These are phyloP conservation scores for Nilaparvata lugens DNA, from an alignment of 1,140 invertebrate species.

Conservation along the genomic window DNA sequence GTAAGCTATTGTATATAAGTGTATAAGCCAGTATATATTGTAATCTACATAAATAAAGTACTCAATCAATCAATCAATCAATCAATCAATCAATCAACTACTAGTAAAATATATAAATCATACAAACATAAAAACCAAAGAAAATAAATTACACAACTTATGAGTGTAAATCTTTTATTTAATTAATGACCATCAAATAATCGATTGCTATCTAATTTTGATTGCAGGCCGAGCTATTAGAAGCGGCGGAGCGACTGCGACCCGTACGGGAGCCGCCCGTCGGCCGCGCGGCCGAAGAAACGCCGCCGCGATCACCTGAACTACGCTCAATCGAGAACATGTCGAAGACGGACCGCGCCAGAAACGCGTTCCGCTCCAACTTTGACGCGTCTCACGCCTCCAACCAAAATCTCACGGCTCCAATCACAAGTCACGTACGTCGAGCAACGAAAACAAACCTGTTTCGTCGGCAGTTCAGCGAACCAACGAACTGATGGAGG, in stretches of 20 bases:
- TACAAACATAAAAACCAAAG: too few species aligned
- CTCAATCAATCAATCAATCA: too few species aligned
- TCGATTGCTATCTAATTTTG: constrained; percentile 1
- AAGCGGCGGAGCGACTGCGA: constrained; percentile 50
- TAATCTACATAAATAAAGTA: too few species aligned
- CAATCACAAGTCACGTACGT: too few species aligned
- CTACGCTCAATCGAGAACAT: constrained; percentile 5
- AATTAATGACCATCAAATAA: too few species aligned
- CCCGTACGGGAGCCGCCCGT: constrained; percentile 34
- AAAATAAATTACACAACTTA: too few species aligned
- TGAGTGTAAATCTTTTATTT: too few species aligned
- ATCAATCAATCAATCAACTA: too few species aligned
- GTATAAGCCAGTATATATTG: too few species aligned
- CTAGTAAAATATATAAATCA: too few species aligned
- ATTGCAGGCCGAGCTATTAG: constrained; percentile 49
- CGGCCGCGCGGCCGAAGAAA: constrained; percentile 27
- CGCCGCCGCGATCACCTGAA: constrained; percentile 14
- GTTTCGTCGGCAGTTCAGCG: neutral
- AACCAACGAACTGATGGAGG: constrained; percentile 12
- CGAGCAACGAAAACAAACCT: neutral
- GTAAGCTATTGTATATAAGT: too few species aligned
- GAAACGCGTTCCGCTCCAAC: neutral
- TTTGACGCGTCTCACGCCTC: neutral
- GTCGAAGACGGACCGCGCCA: neutral
- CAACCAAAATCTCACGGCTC: too few species aligned